Base-by-base conservation (phyloP, 1,140 invertebrate genomes). In the Heliothis subflexa region DNA sequence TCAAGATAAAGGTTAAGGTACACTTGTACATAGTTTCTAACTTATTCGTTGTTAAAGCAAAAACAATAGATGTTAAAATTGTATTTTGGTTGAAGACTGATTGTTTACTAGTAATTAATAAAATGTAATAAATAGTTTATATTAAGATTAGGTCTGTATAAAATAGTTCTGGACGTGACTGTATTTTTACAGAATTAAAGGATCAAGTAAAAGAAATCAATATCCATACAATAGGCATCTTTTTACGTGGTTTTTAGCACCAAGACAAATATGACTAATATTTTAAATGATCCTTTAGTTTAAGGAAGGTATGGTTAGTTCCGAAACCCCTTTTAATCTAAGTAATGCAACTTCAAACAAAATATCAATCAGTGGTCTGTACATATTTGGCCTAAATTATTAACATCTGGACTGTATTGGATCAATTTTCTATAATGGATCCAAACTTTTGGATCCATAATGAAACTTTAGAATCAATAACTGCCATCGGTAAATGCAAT, bases 11-110 rank as follows among this genome's bases (percentile, higher is more conserved):
- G 68, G 25, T 55, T 59, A 59, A 47, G 55, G 33, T 62, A 21
- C 57, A 28, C 18, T 13, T 78, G 75, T 81, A 81, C 18, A 78
- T 75, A 78, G 21, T 54, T 72, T 81, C 50, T 87, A 83, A 83
- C 75, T 86, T 85, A 83, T 85, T 86, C 84, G 81, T 87, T 86
- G 81, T 47, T 55, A 74, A 57, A n/a, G 21, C 45, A 74, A 45
- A 14, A 61, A 62, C 72, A 80, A 79, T 82, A 82, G 78, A 85
- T 83, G 80, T 87, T 81, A 81, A 78, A 78, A 79, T 74, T 83
- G 81, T 88, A 84, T 89, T 90, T 92, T 92, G 88, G 84, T 92
- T 91, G 86, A 93, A 93, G 92, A 93, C 92, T 93, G 92, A 93
- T 92, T 89, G 85, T 90, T 92, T 89, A 85, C 77, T 85, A 84